phyloP scores from a whole-genome alignment of 2,113 vertebrate genomes.

The Nothoprocta pentlandii region DNA sequence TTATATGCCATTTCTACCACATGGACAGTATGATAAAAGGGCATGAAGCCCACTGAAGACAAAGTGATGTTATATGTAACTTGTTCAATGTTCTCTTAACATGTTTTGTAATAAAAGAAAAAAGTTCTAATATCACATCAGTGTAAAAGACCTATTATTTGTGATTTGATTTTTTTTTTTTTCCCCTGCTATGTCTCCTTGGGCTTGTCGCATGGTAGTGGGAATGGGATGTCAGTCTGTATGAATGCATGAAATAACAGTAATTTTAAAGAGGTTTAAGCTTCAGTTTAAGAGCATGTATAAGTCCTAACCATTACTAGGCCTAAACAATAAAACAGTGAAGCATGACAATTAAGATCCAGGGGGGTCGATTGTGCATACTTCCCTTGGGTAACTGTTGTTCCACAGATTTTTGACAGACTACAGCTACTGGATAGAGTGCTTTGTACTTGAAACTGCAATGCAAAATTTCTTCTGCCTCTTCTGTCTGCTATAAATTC shows the following conservation, averaged over 20 bases:
- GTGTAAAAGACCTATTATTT: conserved; percentile 12
- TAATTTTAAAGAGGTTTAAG: conserved; percentile 57
- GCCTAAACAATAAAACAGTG: background rate
- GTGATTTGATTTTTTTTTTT: background rate
- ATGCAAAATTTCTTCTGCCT: background rate
- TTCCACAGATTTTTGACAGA: background rate
- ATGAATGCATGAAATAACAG: background rate
- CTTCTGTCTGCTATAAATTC: background rate
- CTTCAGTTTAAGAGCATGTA: conserved; percentile 54
- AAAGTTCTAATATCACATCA: conserved; percentile 50
- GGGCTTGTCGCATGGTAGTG: rapidly evolving
- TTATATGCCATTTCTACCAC: conserved; percentile 70
- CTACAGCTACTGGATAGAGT: background rate
- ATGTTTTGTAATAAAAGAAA: conserved; percentile 73
- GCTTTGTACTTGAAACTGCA: background rate
- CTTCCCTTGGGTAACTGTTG: background rate
- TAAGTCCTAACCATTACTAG: conserved; percentile 18
- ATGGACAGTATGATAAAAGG: conserved; percentile 45
- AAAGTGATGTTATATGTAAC: conserved; percentile 68
- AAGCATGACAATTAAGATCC: background rate
- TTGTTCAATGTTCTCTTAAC: conserved; percentile 75
- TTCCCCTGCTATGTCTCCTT: background rate
- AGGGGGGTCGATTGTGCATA: background rate
- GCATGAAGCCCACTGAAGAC: conserved; percentile 50
- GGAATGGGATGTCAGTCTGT: background rate